phyloP scores from a whole-genome alignment of 2,113 vertebrate genomes.

The Sylvietta virens region DNA sequence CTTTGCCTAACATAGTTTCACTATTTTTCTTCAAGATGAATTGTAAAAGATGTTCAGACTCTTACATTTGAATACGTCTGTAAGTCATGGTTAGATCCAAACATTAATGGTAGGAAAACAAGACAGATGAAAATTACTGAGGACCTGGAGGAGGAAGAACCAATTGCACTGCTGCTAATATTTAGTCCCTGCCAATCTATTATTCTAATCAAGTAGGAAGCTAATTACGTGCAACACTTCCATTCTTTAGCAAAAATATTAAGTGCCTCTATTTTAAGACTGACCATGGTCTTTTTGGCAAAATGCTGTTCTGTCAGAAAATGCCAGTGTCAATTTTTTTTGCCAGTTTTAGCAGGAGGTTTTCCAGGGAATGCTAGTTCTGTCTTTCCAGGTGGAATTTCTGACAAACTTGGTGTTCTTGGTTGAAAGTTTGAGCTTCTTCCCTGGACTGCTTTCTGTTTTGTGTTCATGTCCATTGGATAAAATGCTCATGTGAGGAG shows the following conservation, averaged over 20 bases:
- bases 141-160: background rate
- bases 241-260: background rate
- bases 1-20: background rate
- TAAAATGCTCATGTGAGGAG: background rate
- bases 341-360: background rate
- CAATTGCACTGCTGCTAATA: background rate
- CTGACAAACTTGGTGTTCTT: background rate
- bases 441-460: background rate
- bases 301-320: background rate
- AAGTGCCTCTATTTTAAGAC: background rate
- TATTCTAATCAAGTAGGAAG: background rate
- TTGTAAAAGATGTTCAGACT: background rate
- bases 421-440: background rate
- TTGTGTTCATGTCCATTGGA: fast-evolving
- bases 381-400: background rate
- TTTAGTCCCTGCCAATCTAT: background rate
- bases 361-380: background rate
- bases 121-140: fast-evolving
- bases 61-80: background rate
- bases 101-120: background rate
- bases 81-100: background rate
- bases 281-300: background rate
- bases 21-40: background rate
- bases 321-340: background rate
- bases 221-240: background rate